Evolutionary conservation across 2,888 invertebrate species (phyloP), one percentile per base, ranked within the genome.

Genomic region (Chloroclysta siterata): DNA sequence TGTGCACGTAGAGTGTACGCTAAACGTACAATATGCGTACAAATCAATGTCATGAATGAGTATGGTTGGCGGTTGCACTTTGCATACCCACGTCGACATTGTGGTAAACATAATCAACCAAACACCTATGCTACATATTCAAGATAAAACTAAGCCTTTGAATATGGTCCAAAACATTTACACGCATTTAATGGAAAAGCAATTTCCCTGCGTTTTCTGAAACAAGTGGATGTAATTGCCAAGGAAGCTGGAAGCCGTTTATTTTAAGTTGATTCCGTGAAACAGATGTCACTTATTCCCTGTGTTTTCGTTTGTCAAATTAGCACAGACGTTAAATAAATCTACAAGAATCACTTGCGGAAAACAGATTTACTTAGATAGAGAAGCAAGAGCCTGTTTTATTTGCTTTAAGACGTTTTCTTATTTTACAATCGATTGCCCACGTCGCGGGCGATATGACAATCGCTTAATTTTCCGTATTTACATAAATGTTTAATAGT

Each of bases 381-480:
- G 33, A 36, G 33, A 28, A 53, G 41, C 15, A 28, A 41, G 22
- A 33, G 15, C 22, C 14, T 4, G 10, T 14, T n/a, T 22, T 29
- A 46, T 11, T 29, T 46, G 33, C 17, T 47, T 48, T 57, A 57
- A 10, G 42, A 42, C 13, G 14, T 5, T 44, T 41, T 60, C 39
- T 50, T 41, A 42, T 28, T 52, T 39, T 28, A 51, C 55, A 61
- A 61, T 54, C 29, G 48, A 41, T 50, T 50, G 10, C 17, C 11
- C 11, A 48, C 53, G 58, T 47, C 42, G 57, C 17, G 4, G 17
- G 7, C 46, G 29, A 6, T 28, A 28, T 28, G 6, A 8, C 13
- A 10, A 58, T 41, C 44, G 13, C 48, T 62, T 7, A 11, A 15
- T 63, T 69, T 65, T 69, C 64, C 64, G 66, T 65, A 63, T 66